Evolutionary conservation across 2,888 invertebrate genomes (phyloP).

Genomic region (Heteromurus nitidus): DNA sequence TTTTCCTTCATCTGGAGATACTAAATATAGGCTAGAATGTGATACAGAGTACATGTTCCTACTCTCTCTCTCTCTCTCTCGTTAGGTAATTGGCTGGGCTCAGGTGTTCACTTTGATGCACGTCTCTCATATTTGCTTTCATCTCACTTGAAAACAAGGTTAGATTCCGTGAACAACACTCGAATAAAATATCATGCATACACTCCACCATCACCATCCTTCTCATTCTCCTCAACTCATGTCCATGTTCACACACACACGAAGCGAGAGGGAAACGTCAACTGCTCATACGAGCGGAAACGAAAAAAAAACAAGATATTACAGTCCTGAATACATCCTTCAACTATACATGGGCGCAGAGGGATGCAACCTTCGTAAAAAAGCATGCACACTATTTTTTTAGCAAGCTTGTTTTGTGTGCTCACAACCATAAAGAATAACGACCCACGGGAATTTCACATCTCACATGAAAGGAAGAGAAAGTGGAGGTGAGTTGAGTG

Average conservation of each 20-base stretch:
- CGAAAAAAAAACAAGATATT: neutral
- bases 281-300: constrained; percentile 1
- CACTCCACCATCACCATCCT: no score
- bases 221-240: no score
- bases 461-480: constrained; percentile 18
- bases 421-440: constrained; percentile 18
- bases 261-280: no score
- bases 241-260: no score
- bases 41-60: no score
- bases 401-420: neutral
- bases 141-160: neutral
- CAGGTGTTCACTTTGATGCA: constrained; percentile 56
- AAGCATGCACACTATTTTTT: neutral
- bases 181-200: neutral
- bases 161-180: constrained; percentile 5
- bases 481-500: constrained; percentile 23
- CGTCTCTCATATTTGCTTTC: constrained; percentile 25
- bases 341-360: neutral
- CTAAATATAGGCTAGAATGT: no score
- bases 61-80: no score
- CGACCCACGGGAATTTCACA: constrained; percentile 29
- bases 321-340: no score
- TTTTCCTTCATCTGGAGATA: no score
- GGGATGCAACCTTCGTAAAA: neutral
- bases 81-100: constrained; percentile 55